Evolutionary conservation across 2,888 invertebrate genomes (phyloP), one percentile per base, ranked within the genome.

Genomic region (Bimastos eiseni): DNA sequence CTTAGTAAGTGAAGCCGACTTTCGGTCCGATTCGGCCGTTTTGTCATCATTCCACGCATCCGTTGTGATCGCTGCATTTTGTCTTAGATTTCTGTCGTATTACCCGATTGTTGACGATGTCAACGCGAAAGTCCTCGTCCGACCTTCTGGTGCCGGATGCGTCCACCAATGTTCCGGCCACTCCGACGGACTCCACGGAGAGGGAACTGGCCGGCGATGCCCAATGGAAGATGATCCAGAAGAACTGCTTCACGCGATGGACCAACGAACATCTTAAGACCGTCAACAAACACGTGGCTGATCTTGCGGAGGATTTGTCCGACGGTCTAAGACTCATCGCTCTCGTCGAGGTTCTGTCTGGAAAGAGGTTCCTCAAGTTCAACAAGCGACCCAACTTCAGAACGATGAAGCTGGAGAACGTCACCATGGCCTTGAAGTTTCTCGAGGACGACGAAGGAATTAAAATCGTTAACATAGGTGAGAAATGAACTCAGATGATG

Each of bases 171-270:
- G 94, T 94, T 91, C 94, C 94, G 92, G 94, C 94, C 92, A 94
- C 94, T 90, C 94, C 94, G 92, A 94, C 94, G 94, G 93, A 94
- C 91, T 92, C 93, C 88, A 93, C 94, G 37, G 94, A 94, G 92
- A 92, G 97, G 94, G 97, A 98, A 95, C 96, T 98, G 94, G 97
- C 97, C 93, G 97, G 97, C 95, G 98, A 98, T 96, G 98, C 98
- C 93, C 97, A 97, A 95, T 98, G 98, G 98, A 98, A 98, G 96
- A 96, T 97, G 94, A 98, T 98, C 93, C 98, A 98, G 96, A 97
- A 98, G 95, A 98, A 98, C 95, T 98, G 98, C 92, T 98, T 98
- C 95, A 98, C 98, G 70, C 96, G 98, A 94, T 98, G 98, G 98
- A 97, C 97, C 90, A 98, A 98, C 96, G 97, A 98, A 95, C 97